Conservation (phyloP, 2,888 invertebrate species). For the Drosophila lutescens region DNA sequence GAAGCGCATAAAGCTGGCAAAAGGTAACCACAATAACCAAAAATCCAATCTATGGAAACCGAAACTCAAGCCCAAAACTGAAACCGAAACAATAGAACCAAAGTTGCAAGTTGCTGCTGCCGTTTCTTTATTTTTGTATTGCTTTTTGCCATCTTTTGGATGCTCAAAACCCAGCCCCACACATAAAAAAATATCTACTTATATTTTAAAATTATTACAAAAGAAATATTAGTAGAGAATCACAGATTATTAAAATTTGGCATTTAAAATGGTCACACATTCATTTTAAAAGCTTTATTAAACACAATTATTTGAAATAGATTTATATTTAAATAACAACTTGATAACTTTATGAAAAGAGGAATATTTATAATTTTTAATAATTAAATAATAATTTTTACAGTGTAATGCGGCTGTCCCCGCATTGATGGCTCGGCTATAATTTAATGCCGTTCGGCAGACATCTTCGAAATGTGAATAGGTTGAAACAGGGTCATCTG, state of each 20-base stretch:
- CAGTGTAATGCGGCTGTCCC: constrained; percentile 5
- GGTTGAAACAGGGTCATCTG: constrained; percentile 64
- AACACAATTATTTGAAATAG: no score
- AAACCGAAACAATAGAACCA: constrained; percentile 45
- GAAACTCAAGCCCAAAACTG: constrained; percentile 22
- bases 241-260: no score
- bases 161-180: constrained; percentile 29
- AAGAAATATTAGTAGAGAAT: no score
- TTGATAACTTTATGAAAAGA: no score
- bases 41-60: constrained; percentile 61
- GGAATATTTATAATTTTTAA: no score
- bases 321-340: no score
- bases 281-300: no score
- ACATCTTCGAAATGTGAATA: constrained; percentile 72
- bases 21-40: constrained; percentile 67
- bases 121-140: background rate
- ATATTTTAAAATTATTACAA: no score
- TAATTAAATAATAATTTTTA: background rate
- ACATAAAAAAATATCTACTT: background rate
- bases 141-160: constrained; percentile 14
- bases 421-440: constrained; percentile 56
- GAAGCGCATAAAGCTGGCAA: constrained; percentile 71
- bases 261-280: no score
- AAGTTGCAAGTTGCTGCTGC: constrained; percentile 20
- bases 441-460: constrained; percentile 68